Evolutionary conservation across 2,797 vertebrate genomes (phyloP), one percentile per base, ranked within the genome.

Genomic region (Anabacerthia variegaticeps): DNA sequence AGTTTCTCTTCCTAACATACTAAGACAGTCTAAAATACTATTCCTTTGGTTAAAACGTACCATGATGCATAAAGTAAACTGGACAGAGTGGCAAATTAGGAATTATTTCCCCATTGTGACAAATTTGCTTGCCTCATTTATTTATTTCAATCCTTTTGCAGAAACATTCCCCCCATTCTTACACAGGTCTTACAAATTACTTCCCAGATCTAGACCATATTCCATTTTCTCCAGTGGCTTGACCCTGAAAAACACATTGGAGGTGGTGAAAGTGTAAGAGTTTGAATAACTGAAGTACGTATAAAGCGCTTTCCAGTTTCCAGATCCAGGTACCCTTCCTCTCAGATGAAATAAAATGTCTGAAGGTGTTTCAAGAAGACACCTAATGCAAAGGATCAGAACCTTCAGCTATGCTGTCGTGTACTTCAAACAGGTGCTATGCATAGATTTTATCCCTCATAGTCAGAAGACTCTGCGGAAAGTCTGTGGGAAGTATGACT

Each of bases 401-500:
- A 76, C 11, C 7, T 65, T 66, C 23, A 81, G 3, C 19, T 65
- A 22, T 49, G 14, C 14, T 51, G 21, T 37, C 8, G 28, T 49
- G 21, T 28, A 36, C 1, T 76, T 76, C 10, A 22, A 69, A 20
- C 23, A 37, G 6, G 18, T 37, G 5, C 0, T 2, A 1, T 21
- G 54, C 2, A 20, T 2, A 32, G 3, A 32, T 51, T 75, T 68
- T 62, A 37, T 66, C 15, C 36, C 56, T 63, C 62, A 19, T 10
- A 32, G 18, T 48, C 46, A 91, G 48, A 54, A 73, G 15, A 15
- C 9, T 78, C n/a, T 62, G 26, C 9, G 78, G 22, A 44, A 92
- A 76, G 19, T 36, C 67, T 30, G 39, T 77, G 39, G 3, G 7
- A 86, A 54, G 30, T 32, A 68, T 20, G 3, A 18, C 59, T 69